Evolutionary conservation across 2,113 vertebrate species (phyloP).

Genomic region (Neodon shergylaensis): DNA sequence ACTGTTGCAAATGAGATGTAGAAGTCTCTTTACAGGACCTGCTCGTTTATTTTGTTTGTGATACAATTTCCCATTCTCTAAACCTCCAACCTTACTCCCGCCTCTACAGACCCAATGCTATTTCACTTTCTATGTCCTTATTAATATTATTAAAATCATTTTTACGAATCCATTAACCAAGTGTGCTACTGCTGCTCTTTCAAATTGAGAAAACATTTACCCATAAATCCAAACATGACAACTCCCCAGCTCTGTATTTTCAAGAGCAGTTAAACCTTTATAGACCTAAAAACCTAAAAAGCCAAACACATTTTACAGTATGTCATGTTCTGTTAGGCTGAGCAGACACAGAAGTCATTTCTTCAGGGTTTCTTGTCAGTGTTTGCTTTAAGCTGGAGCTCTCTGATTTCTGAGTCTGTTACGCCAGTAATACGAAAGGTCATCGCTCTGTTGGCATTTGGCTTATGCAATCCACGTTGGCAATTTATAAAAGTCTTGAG

Average conservation of each 20-base stretch:
- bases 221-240: neutral
- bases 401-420: conserved; percentile 61
- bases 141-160: neutral
- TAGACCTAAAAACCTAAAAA: conserved; percentile 36
- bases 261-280: conserved; percentile 40
- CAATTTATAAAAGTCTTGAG: conserved; percentile 72
- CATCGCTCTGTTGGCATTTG: conserved; percentile 72
- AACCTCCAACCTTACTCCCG: neutral
- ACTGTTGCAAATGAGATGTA: conserved; percentile 14
- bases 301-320: conserved; percentile 15
- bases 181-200: neutral
- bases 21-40: neutral
- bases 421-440: conserved; percentile 72
- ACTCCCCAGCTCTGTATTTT: conserved; percentile 42
- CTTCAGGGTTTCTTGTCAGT: conserved; percentile 54
- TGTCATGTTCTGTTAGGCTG: conserved; percentile 64
- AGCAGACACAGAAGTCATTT: conserved; percentile 58
- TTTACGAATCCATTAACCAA: neutral
- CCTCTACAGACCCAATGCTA: rapidly evolving
- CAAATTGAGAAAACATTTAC: neutral
- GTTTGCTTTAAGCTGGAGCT: conserved; percentile 67
- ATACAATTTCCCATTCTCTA: neutral
- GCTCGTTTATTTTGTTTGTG: neutral
- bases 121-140: neutral
- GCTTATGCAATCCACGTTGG: conserved; percentile 58